Evolutionary conservation across 2,797 vertebrate genomes (phyloP).

Genomic region (Xenops minutus): DNA sequence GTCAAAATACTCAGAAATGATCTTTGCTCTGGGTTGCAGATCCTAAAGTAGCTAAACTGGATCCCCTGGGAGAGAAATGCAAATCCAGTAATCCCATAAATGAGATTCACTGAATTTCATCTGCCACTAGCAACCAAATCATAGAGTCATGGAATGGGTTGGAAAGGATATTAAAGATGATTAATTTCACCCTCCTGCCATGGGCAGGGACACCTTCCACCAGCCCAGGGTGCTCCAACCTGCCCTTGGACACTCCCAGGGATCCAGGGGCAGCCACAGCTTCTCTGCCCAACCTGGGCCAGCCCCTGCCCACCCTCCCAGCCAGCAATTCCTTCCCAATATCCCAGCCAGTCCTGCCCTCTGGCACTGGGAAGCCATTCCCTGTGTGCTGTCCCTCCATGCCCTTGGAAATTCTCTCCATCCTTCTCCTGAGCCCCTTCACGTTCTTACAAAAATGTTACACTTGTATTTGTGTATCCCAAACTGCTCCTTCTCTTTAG

Average conservation of each 20-base stretch:
- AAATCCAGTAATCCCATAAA: not conserved
- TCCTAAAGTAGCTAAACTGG: not conserved
- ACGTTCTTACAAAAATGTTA: not conserved
- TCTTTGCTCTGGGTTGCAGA: not conserved
- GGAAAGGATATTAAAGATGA: not conserved
- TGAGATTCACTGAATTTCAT: not conserved
- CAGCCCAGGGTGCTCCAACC: too few relatives aligned
- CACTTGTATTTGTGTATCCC: not conserved
- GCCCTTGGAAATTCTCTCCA: too few relatives aligned
- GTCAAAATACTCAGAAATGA: not conserved
- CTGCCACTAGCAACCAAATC: not conserved
- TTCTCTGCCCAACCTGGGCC: not conserved
- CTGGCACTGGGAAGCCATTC: not conserved
- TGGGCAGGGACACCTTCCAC: too few relatives aligned
- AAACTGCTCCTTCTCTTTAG: not conserved
- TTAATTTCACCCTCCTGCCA: too few relatives aligned
- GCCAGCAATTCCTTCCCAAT: not conserved
- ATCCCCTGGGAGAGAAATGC: not conserved
- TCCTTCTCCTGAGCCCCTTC: not conserved
- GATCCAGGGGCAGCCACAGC: too few relatives aligned
- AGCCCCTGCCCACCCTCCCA: accelerated
- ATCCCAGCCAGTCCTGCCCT: not conserved
- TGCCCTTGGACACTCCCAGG: too few relatives aligned
- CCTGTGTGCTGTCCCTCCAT: not conserved
- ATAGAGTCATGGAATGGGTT: not conserved